Percentiles rank a stretch among this genome's conserved stretches.
These are phyloP conservation scores for Ditula angustiorana DNA, from an alignment of 2,888 invertebrate genomes.

Conservation along the genomic window DNA sequence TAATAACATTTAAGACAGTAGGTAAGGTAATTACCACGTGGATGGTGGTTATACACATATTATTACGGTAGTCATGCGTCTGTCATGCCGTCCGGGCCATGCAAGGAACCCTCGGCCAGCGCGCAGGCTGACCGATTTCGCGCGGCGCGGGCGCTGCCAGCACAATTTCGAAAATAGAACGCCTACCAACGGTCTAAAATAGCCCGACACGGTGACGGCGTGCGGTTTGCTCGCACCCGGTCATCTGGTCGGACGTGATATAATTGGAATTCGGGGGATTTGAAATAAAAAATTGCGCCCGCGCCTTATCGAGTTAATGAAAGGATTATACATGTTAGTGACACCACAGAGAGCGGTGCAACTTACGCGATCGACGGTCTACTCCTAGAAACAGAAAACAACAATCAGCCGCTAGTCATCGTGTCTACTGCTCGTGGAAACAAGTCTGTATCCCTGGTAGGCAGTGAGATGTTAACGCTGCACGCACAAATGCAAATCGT, in stretches of 20 bases:
- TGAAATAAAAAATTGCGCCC: conserved; percentile 66
- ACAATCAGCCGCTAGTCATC: conserved; percentile 79
- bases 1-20: conserved; percentile 43
- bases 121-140: conserved; percentile 76
- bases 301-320: conserved; percentile 74
- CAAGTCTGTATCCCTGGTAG: conserved; percentile 41
- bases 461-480: conserved; percentile 72
- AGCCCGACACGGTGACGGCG: conserved; percentile 59
- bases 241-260: conserved; percentile 64
- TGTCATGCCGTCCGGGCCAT: conserved; percentile 64
- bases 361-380: conserved; percentile 86
- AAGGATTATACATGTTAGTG: conserved; percentile 78
- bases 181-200: conserved; percentile 73
- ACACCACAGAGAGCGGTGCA: conserved; percentile 85
- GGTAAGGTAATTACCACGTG: conserved; percentile 59
- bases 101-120: conserved; percentile 62
- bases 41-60: conserved; percentile 54
- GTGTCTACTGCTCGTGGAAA: conserved; percentile 32
- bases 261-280: conserved; percentile 56
- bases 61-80: conserved; percentile 66
- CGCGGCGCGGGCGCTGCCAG: conserved; percentile 78
- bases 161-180: conserved; percentile 74
- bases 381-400: conserved; percentile 86
- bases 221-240: conserved; percentile 59
- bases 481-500: conserved; percentile 18